phyloP scores from a whole-genome alignment of 2,113 vertebrate species.

The Columbina picui region DNA sequence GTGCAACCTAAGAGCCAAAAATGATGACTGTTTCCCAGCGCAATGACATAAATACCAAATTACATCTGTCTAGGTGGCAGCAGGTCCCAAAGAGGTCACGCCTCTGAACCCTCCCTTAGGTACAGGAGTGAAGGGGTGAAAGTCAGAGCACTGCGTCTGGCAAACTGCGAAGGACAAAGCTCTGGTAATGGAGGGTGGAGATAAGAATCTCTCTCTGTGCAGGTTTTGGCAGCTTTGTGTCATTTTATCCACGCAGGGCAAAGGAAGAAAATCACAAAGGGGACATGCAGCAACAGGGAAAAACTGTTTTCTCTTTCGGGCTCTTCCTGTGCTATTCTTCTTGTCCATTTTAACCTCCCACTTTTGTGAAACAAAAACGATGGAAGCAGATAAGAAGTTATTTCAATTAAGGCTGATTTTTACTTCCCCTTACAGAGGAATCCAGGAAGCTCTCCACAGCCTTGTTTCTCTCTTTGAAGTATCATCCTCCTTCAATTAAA shows the following conservation, averaged over 20 bases:
- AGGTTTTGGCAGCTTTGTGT: slow-evolving; percentile 50
- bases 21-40: not conserved
- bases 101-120: not conserved
- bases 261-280: slow-evolving; percentile 36
- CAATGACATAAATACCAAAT: not conserved
- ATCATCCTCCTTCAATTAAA: slow-evolving; percentile 61
- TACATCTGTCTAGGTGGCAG: not conserved
- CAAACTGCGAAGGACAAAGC: not conserved
- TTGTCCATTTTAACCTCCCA: slow-evolving; percentile 56
- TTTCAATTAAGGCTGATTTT: slow-evolving; percentile 60
- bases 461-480: slow-evolving; percentile 50
- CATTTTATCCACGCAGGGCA: not conserved
- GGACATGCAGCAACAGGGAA: slow-evolving; percentile 13
- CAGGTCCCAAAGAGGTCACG: not conserved
- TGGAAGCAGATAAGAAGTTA: slow-evolving; percentile 60
- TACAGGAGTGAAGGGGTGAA: not conserved
- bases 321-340: slow-evolving; percentile 29
- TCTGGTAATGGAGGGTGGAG: not conserved
- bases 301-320: slow-evolving; percentile 18
- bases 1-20: not conserved
- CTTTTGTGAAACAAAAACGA: slow-evolving; percentile 45
- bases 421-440: slow-evolving; percentile 19
- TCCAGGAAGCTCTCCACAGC: slow-evolving; percentile 27
- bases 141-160: not conserved
- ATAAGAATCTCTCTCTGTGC: not conserved